A percentile compares a stretch with the other conserved stretches of the same genome.
Conservation (phyloP, 2,113 vertebrate species). For the Pseudorhombus dupliciocellatus region DNA sequence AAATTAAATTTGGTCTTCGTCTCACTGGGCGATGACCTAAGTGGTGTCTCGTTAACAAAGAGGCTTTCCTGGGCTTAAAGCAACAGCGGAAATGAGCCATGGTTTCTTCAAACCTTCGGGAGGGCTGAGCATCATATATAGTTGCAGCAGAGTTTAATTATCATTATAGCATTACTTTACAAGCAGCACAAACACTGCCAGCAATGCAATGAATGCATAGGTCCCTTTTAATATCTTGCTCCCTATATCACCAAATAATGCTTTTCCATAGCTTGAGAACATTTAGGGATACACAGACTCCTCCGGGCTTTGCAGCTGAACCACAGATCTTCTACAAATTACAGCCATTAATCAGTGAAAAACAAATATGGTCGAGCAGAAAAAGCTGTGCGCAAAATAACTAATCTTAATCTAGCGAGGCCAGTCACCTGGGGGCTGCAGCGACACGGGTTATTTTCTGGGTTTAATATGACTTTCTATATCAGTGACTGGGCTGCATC, state of each 20-base stretch:
- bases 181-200: not conserved
- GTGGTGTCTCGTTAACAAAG: slow-evolving; percentile 11
- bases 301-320: slow-evolving; percentile 5
- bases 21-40: slow-evolving; percentile 36
- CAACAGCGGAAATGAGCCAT: slow-evolving; percentile 1
- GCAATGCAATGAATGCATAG: not conserved
- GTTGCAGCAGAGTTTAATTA: not conserved
- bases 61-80: not conserved
- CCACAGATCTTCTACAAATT: slow-evolving; percentile 24
- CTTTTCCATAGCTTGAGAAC: not conserved
- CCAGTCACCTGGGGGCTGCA: slow-evolving; percentile 11
- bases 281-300: not conserved
- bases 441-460: slow-evolving; percentile 5
- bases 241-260: not conserved
- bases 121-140: no score
- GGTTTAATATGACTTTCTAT: slow-evolving; percentile 32
- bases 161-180: not conserved
- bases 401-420: slow-evolving; percentile 14
- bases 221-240: not conserved
- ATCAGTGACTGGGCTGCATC: slow-evolving; percentile 38
- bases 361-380: slow-evolving; percentile 9
- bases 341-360: slow-evolving; percentile 32
- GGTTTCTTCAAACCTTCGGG: not conserved
- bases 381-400: slow-evolving; percentile 17
- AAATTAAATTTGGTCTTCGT: slow-evolving; percentile 51